Evolutionary conservation across 2,888 invertebrate species (phyloP).

Genomic region (Eulithis testata): DNA sequence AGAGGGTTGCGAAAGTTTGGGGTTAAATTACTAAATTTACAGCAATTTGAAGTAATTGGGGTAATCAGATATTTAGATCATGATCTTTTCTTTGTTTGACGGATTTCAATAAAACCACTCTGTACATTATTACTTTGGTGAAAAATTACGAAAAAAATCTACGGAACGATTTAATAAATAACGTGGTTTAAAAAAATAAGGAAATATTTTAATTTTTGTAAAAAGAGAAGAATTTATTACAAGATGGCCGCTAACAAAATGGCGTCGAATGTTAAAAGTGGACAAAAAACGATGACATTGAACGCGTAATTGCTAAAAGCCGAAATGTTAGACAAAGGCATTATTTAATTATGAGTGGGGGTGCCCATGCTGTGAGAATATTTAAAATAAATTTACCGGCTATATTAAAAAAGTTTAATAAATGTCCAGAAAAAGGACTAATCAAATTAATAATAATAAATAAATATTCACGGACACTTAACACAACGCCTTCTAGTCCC

Average conservation of each 20-base stretch:
- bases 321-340: constrained; percentile 45
- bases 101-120: not conserved
- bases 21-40: constrained; percentile 20
- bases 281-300: constrained; percentile 47
- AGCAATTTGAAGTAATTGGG: constrained; percentile 3
- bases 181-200: not conserved
- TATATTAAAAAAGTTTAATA: too few species aligned
- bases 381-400: not conserved
- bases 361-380: constrained; percentile 28
- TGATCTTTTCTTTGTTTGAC: constrained; percentile 19
- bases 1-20: constrained; percentile 31
- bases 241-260: constrained; percentile 41
- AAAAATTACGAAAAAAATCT: too few species aligned
- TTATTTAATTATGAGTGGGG: constrained; percentile 42
- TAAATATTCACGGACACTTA: too few species aligned
- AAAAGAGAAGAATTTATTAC: constrained; percentile 33
- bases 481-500: too few species aligned
- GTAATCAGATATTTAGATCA: constrained; percentile 15
- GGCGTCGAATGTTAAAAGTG: constrained; percentile 39
- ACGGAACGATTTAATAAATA: not conserved
- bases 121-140: not conserved
- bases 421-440: too few species aligned
- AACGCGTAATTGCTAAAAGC: constrained; percentile 42
- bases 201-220: too few species aligned
- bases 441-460: too few species aligned